Evolutionary conservation across 2,888 invertebrate species (phyloP).

Genomic region (Metopia argyrocephala): DNA sequence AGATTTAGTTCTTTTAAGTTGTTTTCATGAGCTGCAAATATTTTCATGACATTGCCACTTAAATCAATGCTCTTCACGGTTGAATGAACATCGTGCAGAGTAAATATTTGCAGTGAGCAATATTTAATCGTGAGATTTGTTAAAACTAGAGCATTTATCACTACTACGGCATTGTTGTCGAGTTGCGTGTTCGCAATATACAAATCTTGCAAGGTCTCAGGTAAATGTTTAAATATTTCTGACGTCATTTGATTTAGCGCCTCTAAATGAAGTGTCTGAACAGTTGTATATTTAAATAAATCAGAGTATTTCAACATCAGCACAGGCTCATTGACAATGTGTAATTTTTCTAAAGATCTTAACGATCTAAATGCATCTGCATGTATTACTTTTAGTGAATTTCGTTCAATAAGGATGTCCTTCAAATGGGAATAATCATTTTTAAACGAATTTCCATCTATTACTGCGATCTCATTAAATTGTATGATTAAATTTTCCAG

Average conservation of each 20-base stretch:
- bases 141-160: slow-evolving; percentile 66
- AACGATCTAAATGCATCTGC: slow-evolving; percentile 65
- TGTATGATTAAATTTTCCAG: slow-evolving; percentile 65
- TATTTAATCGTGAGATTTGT: slow-evolving; percentile 68
- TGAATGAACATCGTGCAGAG: slow-evolving; percentile 56
- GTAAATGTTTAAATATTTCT: slow-evolving; percentile 67
- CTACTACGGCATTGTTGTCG: slow-evolving; percentile 56
- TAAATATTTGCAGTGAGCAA: slow-evolving; percentile 68
- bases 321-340: slow-evolving; percentile 67
- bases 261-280: slow-evolving; percentile 63
- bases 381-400: slow-evolving; percentile 70
- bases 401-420: slow-evolving; percentile 67
- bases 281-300: slow-evolving; percentile 59
- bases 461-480: slow-evolving; percentile 71
- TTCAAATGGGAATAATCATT: slow-evolving; percentile 64
- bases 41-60: slow-evolving; percentile 70
- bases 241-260: slow-evolving; percentile 66
- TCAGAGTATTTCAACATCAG: slow-evolving; percentile 64
- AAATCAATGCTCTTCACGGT: slow-evolving; percentile 70
- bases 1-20: slow-evolving; percentile 71
- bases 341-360: slow-evolving; percentile 61
- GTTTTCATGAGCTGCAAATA: slow-evolving; percentile 64
- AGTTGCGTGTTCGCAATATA: slow-evolving; percentile 67
- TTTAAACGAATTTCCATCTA: slow-evolving; percentile 67
- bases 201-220: slow-evolving; percentile 68